Conservation (phyloP, 1,140 invertebrate species). For the Pteromalus puparum region DNA sequence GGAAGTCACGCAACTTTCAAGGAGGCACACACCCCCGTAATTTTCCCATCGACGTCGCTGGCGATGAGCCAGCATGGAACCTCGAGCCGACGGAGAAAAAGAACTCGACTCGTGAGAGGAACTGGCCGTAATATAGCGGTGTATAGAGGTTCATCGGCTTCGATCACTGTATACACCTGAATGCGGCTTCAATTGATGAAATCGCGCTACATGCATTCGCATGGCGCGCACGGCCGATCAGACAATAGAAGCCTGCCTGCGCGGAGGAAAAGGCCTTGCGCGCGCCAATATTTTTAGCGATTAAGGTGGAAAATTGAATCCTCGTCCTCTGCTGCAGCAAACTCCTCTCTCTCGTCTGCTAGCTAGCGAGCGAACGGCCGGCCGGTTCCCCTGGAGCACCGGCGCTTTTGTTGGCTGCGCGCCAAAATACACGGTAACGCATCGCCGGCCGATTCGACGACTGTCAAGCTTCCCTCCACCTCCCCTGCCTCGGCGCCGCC, state of each 20-base stretch:
- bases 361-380: neutral
- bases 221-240: constrained; percentile 38
- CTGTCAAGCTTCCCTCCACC: neutral
- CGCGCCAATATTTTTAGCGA: constrained; percentile 67
- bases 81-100: neutral
- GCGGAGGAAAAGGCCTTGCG: neutral
- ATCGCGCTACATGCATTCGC: constrained; percentile 32
- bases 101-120: neutral
- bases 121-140: neutral
- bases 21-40: constrained; percentile 58
- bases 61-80: constrained; percentile 58
- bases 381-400: neutral
- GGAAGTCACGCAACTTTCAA: constrained; percentile 67
- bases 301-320: constrained; percentile 70
- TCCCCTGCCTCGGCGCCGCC: no score
- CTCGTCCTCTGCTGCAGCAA: neutral
- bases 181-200: constrained; percentile 47
- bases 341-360: neutral
- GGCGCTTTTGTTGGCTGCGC: constrained; percentile 6
- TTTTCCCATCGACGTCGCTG: constrained; percentile 64
- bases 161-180: neutral
- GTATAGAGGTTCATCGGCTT: neutral
- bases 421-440: constrained; percentile 28
- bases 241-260: constrained; percentile 9
- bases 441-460: constrained; percentile 22